Evolutionary conservation across 2,113 vertebrate genomes (phyloP), one percentile per base, ranked within the genome.

Genomic region (Takifugu bimaculatus): DNA sequence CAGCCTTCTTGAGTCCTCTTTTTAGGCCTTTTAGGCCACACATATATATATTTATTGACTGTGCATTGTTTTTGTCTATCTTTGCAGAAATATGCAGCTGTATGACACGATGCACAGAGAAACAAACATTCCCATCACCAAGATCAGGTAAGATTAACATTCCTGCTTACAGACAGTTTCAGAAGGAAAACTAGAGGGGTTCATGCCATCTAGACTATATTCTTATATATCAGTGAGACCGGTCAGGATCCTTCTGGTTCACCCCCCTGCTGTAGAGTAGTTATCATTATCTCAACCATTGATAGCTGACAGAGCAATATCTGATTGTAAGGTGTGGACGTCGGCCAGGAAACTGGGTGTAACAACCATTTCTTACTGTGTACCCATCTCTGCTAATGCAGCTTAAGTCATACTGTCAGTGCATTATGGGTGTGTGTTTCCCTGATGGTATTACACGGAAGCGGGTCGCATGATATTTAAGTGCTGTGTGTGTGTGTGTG

Each of bases 71-170:
- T 25, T 25, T n/a, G 50, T 57, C 1, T 25, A 4, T 69, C 5
- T 65, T 57, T 64, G 25, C 53, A 99, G 97, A 83, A 98, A 96
- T 82, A 98, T 97, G 79, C 94, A 94, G 69, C 90, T 99, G 0
- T 94, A 93, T 79, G 95, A 98, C 49, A 84, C 85, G 3, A 93
- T 98, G 92, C 85, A 89, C 67, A 88, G 81, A 79, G 95, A 97
- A 63, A 91, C 93, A 13, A 26, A 0, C 52, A 89, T 98, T 79
- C 93, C 94, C 27, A 84, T 96, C 80, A 91, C 57, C 35, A 92
- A 83, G 75, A 90, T 99, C 80, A 91, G 95, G 97, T 97, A 84
- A 14, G 45, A 47, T 47, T 6, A 45, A 47, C 5, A 47, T 5
- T 47, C 14, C 45, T n/a, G 44, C 4, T 45, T 15, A 14, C 13